Base-by-base conservation (phyloP, 2,888 invertebrate species). In the Drosophila ezoana region DNA sequence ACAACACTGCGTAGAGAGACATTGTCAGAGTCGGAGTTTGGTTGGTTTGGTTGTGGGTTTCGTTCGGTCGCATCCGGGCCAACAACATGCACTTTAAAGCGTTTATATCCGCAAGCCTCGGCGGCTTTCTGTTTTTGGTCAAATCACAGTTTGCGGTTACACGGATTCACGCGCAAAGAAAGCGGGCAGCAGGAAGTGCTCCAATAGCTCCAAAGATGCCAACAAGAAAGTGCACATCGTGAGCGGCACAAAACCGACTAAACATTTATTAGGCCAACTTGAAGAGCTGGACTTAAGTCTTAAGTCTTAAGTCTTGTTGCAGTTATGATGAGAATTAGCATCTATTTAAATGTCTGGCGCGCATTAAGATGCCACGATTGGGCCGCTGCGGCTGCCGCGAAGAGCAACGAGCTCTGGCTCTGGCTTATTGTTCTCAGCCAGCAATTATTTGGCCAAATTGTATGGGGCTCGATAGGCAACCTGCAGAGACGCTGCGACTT, bases 101-200 rank as follows among this genome's bases (percentile, higher is more conserved):
- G 87, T 84, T 81, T 84, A 84, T 84, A 84, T 84, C 83, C 83
- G 83, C 83, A 84, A 84, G 81, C 81, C 64, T 18, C 67, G 77
- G 72, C 75, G 67, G 52, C 67, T 77, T 79, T 73, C 83, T 84
- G 79, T 72, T 84, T 84, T 84, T 84, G 83, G 83, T 79, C 77
- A 84, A 84, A 84, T 84, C 83, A 84, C 81, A 73, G 86, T 80
- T 82, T 83, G 83, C 71, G 87, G 83, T 84, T 84, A 87, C 85
- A 87, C 83, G 83, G 83, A 84, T 87, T 84, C 83, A 81, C 84
- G 83, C 83, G 87, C 83, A 75, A 87, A 87, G 87, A 87, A 84
- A 87, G 87, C 83, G 73, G 53, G 64, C 69, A 87, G 79, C 84
- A 84, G 83, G 83, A 83, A 83, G 77, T 83, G 68, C 60, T 64